A percentile compares a stretch with the other conserved stretches of the same genome.
Evolutionary conservation across 2,888 invertebrate species (phyloP).

Genomic region (Sinohyriopsis cumingii): DNA sequence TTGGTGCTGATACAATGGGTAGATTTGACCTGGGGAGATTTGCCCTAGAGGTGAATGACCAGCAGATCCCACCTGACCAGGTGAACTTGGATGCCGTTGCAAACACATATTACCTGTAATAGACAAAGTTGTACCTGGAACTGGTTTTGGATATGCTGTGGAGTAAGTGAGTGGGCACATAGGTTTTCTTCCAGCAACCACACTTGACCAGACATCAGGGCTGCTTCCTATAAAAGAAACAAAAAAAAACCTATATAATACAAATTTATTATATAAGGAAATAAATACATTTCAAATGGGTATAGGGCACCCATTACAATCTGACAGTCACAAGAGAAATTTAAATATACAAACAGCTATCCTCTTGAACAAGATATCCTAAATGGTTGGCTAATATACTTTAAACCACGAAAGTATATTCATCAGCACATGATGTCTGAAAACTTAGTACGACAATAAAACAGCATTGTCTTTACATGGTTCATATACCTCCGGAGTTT

Average conservation of each 20-base stretch:
- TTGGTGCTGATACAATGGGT: not conserved
- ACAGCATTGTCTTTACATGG: too few species aligned
- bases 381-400: too few species aligned
- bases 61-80: constrained; percentile 17
- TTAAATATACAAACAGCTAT: not conserved
- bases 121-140: constrained; percentile 58
- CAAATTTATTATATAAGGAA: too few species aligned
- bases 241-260: too few species aligned
- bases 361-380: too few species aligned
- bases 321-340: constrained; percentile 2
- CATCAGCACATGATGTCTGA: too few species aligned
- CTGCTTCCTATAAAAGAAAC: constrained; percentile 20
- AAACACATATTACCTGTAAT: too few species aligned
- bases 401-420: too few species aligned
- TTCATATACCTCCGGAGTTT: too few species aligned
- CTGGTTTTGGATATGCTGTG: constrained; percentile 44
- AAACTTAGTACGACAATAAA: too few species aligned
- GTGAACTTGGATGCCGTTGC: constrained; percentile 8
- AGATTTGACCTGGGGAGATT: constrained; percentile 4
- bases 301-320: too few species aligned
- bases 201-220: constrained; percentile 55
- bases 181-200: constrained; percentile 54
- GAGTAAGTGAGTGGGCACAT: constrained; percentile 27
- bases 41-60: constrained; percentile 10
- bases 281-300: too few species aligned